These are phyloP conservation scores for Hydriomena furcata DNA, from an alignment of 2,888 invertebrate species.

Conservation along the genomic window DNA sequence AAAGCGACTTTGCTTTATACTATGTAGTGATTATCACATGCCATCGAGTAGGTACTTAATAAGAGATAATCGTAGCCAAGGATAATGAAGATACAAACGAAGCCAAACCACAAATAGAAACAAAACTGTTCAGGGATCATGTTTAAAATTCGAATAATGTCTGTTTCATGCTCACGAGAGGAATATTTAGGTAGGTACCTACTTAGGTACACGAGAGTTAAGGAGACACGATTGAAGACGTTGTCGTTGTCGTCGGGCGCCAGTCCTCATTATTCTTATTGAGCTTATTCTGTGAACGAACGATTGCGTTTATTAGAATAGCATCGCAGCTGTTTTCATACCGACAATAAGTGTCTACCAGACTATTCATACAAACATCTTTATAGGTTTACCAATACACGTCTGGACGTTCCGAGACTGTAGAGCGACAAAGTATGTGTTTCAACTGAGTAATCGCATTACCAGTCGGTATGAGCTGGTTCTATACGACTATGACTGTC, in stretches of 20 bases:
- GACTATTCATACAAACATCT: neutral
- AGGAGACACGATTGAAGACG: slow-evolving; percentile 32
- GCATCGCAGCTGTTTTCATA: slow-evolving; percentile 39
- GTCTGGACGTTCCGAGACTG: neutral
- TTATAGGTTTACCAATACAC: neutral
- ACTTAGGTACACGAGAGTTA: slow-evolving; percentile 32
- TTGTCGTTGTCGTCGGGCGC: slow-evolving; percentile 44
- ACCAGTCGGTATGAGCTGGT: slow-evolving; percentile 44
- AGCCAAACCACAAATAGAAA: slow-evolving; percentile 3
- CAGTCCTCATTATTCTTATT: slow-evolving; percentile 51
- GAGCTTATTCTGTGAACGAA: slow-evolving; percentile 47
- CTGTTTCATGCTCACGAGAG: slow-evolving; percentile 15
- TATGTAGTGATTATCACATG: too few species aligned
- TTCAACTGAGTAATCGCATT: slow-evolving; percentile 40
- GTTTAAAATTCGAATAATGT: slow-evolving; percentile 16
- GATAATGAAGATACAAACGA: neutral
- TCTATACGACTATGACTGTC: slow-evolving; percentile 50
- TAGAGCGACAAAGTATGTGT: slow-evolving; percentile 17
- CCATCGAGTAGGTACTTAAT: too few species aligned
- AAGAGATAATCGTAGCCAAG: neutral
- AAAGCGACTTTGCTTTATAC: too few species aligned
- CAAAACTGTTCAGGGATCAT: neutral
- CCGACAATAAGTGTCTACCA: slow-evolving; percentile 13
- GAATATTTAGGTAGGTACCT: too few species aligned
- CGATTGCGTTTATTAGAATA: slow-evolving; percentile 45